Evolutionary conservation across 2,113 vertebrate species (phyloP), one percentile per base, ranked within the genome.

Genomic region (Chroicocephalus ridibundus): DNA sequence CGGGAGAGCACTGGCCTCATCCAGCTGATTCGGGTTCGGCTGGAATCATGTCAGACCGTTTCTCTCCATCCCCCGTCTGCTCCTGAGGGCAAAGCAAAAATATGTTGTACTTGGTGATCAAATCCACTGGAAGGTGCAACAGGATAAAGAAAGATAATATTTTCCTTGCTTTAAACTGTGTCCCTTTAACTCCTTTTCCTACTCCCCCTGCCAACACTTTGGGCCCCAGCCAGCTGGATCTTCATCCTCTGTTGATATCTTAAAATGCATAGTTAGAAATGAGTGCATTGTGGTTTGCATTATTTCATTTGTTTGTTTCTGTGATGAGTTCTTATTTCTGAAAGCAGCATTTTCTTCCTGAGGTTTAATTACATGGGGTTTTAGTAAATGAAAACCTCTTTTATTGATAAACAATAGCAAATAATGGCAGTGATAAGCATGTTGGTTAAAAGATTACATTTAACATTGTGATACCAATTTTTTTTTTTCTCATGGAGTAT

Each of bases 91-190:
- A 76, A 70, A 90, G 58, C 46, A 92, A 75, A 86, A 90, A 21
- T 58, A 62, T 26, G 11, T 70, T 96, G 93, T 91, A 95, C 68
- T 94, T 95, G 60, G 38, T 94, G 68, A 83, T 90, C 51, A 83
- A 90, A 92, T 88, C 90, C 94, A 93, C 92, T 95, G 93, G 95
- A 96, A 97, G 92, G 90, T 90, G 96, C 92, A 96, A 96, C 68
- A 95, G 90, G 92, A 94, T 83, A 94, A 95, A 91, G 74, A 82
- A 87, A 82, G 82, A 82, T 16, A 80, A 10, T 32, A 3, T 85
- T 82, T 84, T 46, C 38, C 15, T 89, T 77, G 25, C 31, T 79
- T 78, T 24, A 65, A 69, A 61, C n/a, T 54, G 29, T n/a, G 19
- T 80, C 24, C 15, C 36, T 94, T 58, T 85, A 85, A 77, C 32